These are phyloP conservation scores for Xenotilapia leptura DNA, from an alignment of 2,113 vertebrate species.

Conservation along the genomic window DNA sequence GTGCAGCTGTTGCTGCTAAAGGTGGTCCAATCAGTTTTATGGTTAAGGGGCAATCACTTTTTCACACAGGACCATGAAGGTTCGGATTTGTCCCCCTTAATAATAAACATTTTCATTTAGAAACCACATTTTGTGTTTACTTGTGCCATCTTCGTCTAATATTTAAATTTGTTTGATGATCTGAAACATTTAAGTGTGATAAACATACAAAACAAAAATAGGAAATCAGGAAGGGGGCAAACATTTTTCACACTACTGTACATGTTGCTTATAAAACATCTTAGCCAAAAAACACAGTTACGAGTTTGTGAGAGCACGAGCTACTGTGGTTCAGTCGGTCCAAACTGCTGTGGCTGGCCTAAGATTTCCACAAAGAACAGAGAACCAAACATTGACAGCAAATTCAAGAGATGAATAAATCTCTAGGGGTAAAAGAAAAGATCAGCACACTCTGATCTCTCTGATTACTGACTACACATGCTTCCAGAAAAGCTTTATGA, in stretches of 20 bases:
- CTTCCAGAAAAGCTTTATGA: not conserved
- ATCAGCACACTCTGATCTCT: not conserved
- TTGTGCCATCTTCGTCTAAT: not conserved
- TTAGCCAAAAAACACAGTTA: not conserved
- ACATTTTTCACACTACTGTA: not conserved
- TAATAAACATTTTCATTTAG: not conserved
- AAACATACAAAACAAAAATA: not conserved
- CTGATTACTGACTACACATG: not conserved
- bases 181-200: not conserved
- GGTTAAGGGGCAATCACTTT: not conserved
- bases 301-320: not conserved
- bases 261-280: fast-evolving
- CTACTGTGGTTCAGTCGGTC: not conserved
- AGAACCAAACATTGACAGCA: not conserved
- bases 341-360: not conserved
- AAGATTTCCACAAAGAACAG: not conserved
- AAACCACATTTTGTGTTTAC: not conserved
- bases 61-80: not conserved
- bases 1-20: not conserved
- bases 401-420: not conserved
- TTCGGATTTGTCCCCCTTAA: not conserved
- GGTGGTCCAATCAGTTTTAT: fast-evolving
- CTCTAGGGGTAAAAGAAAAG: not conserved
- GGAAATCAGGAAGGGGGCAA: not conserved
- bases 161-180: not conserved